Conservation (phyloP, 2,888 invertebrate species). For the Dascillus cervinus region DNA sequence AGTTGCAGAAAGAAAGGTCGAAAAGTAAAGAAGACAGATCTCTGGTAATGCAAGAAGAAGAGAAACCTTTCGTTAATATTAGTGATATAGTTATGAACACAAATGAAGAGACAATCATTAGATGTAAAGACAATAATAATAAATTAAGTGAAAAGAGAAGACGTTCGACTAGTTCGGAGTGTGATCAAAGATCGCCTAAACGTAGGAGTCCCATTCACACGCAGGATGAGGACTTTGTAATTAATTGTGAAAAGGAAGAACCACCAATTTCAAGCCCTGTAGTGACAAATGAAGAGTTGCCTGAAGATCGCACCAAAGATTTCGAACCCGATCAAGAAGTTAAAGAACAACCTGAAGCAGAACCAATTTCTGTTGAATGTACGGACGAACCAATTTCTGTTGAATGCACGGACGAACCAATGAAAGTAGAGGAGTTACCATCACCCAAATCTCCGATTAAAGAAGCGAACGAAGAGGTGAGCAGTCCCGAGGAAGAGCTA, state of each 20-base stretch:
- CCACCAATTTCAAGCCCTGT: too few relatives aligned
- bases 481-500: constrained; percentile 19
- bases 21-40: constrained; percentile 3
- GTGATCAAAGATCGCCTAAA: constrained; percentile 29
- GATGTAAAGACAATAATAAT: constrained; percentile 29
- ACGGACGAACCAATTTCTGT: too few relatives aligned
- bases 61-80: constrained; percentile 26
- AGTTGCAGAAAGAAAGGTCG: constrained; percentile 12
- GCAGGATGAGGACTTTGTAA: background rate
- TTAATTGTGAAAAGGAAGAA: too few relatives aligned
- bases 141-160: constrained; percentile 30
- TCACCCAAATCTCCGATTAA: too few relatives aligned
- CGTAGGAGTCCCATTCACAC: constrained; percentile 31
- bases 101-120: constrained; percentile 40
- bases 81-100: constrained; percentile 37
- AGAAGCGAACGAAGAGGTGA: too few relatives aligned
- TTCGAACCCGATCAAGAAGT: too few relatives aligned
- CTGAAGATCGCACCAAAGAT: too few relatives aligned
- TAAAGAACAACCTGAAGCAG: too few relatives aligned
- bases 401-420: too few relatives aligned
- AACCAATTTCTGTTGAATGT: too few relatives aligned
- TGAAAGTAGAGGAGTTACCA: too few relatives aligned
- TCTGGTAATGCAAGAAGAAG: background rate
- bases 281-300: too few relatives aligned
- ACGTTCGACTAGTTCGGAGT: constrained; percentile 30